Evolutionary conservation across 2,888 invertebrate genomes (phyloP).

Genomic region (Andrena flavipes): DNA sequence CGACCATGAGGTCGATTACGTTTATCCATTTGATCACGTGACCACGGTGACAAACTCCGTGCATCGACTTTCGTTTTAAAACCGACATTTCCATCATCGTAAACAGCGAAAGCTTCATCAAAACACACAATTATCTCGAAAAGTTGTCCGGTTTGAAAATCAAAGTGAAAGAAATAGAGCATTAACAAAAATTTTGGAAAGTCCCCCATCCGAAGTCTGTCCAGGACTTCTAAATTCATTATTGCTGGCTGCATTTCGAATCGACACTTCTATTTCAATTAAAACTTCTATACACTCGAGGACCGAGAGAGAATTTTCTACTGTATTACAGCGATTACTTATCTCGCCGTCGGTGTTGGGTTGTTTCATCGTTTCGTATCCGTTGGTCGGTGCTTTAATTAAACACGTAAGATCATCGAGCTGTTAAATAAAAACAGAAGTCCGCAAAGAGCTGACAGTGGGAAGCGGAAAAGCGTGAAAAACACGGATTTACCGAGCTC

Average conservation of each 20-base stretch:
- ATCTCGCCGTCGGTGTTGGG: too few species aligned
- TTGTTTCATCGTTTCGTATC: not conserved
- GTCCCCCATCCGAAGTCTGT: too few species aligned
- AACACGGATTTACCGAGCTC: constrained; percentile 51
- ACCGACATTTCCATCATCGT: not conserved
- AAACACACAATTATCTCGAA: too few species aligned
- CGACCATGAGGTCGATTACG: constrained; percentile 16
- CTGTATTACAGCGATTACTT: too few species aligned
- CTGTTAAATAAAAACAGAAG: constrained; percentile 45
- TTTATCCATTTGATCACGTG: constrained; percentile 1
- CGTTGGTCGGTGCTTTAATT: constrained; percentile 23
- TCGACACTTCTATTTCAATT: too few species aligned
- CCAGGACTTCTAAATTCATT: too few species aligned
- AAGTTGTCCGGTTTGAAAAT: too few species aligned
- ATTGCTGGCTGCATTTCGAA: too few species aligned
- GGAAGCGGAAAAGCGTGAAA: constrained; percentile 35
- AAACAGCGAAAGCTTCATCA: not conserved
- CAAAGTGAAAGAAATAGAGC: too few species aligned
- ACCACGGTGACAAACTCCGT: not conserved
- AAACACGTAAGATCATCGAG: constrained; percentile 38
- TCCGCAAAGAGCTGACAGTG: constrained; percentile 6
- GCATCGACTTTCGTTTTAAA: not conserved
- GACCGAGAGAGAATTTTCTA: too few species aligned
- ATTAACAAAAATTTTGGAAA: too few species aligned
- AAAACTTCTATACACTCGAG: too few species aligned